Conservation (phyloP, 2,888 invertebrate genomes). For the Agrotis ipsilon region DNA sequence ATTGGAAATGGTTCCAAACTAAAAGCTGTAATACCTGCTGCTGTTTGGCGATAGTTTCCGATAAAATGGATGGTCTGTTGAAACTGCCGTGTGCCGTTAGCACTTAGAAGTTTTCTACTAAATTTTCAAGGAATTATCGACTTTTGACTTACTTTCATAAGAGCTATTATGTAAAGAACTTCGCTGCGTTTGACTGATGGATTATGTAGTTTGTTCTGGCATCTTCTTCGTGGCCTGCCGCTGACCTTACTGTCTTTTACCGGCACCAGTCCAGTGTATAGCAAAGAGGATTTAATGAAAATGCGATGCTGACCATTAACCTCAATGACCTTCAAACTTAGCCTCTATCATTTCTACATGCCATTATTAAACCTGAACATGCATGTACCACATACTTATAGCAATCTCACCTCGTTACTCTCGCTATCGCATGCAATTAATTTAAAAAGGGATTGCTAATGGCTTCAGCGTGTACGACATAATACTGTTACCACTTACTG, state of each 20-base stretch:
- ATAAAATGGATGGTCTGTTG: conserved; percentile 20
- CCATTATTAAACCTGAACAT: not conserved
- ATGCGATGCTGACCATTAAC: too few species aligned
- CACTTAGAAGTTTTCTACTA: not conserved
- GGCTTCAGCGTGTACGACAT: conserved; percentile 21
- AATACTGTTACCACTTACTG: conserved; percentile 35
- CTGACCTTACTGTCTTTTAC: too few species aligned
- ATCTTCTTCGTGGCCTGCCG: too few species aligned
- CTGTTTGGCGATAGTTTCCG: conserved; percentile 32
- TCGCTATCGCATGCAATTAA: conserved; percentile 33
- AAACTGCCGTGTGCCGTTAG: conserved; percentile 9
- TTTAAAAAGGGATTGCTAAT: conserved; percentile 40
- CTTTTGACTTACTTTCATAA: not conserved
- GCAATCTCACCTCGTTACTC: not conserved
- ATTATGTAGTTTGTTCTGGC: too few species aligned
- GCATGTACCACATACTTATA: not conserved
- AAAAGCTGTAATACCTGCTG: conserved; percentile 23
- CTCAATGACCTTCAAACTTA: too few species aligned
- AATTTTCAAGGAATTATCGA: not conserved
- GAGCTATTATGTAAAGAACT: too few species aligned
- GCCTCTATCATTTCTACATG: not conserved
- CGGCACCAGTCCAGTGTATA: too few species aligned
- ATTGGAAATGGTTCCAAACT: conserved; percentile 42
- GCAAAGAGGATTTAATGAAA: too few species aligned
- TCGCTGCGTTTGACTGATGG: too few species aligned